phyloP scores from a whole-genome alignment of 2,113 vertebrate genomes.

The Syngnathus scovelli region DNA sequence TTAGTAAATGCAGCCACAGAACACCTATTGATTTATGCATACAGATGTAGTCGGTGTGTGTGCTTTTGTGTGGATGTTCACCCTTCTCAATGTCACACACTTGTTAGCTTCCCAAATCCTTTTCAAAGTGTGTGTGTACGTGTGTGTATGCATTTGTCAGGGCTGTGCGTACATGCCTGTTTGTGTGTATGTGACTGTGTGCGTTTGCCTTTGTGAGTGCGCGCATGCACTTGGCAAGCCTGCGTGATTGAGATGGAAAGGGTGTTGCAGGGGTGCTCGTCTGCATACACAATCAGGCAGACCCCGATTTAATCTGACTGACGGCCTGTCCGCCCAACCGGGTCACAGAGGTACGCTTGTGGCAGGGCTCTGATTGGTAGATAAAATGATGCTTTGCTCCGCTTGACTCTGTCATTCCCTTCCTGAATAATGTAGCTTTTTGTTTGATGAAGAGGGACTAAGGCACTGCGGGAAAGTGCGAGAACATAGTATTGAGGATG shows the following conservation, averaged over 20 bases:
- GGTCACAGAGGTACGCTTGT: slow-evolving; percentile 9
- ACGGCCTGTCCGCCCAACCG: slow-evolving; percentile 29
- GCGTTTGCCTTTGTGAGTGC: slow-evolving; percentile 5
- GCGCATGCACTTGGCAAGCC: slow-evolving; percentile 20
- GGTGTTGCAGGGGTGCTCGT: slow-evolving; percentile 30
- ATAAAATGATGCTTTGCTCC: slow-evolving; percentile 22
- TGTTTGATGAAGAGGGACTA: slow-evolving; percentile 46
- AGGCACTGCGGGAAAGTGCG: slow-evolving; percentile 12
- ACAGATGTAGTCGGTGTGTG: slow-evolving; percentile 41
- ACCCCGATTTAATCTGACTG: slow-evolving; percentile 26
- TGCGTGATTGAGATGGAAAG: slow-evolving; percentile 53
- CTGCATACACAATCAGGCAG: slow-evolving; percentile 53
- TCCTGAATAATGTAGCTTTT: slow-evolving; percentile 52
- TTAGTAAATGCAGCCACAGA: slow-evolving; percentile 53
- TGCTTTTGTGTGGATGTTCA: slow-evolving; percentile 29
- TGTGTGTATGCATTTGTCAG: slow-evolving; percentile 15
- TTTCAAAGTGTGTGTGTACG: slow-evolving; percentile 26
- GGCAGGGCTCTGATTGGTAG: slow-evolving; percentile 36
- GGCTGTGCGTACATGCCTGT: slow-evolving; percentile 12
- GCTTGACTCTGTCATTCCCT: slow-evolving; percentile 26
- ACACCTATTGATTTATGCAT: slow-evolving; percentile 60
- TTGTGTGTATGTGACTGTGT: background rate
- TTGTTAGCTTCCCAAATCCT: slow-evolving; percentile 44
- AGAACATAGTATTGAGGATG: slow-evolving; percentile 4
- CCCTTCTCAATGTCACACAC: slow-evolving; percentile 61